Evolutionary conservation across 2,113 vertebrate species (phyloP), one percentile per base, ranked within the genome.

Genomic region (Peucedramus taeniatus): DNA sequence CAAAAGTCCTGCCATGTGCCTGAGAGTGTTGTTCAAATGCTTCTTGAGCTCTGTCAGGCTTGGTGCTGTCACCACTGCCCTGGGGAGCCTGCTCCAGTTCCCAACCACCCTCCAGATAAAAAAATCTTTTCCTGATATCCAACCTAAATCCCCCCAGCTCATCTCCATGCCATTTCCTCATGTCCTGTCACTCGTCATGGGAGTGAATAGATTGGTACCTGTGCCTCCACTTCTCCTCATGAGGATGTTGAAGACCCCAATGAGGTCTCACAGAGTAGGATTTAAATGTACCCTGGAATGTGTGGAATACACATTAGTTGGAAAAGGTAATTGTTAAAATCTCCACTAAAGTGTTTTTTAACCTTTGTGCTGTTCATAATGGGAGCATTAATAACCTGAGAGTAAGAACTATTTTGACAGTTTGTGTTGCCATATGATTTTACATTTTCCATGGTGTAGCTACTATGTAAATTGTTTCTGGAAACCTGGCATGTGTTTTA

Each of bases 61-160:
- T 69, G 33, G 4, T 26, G 11, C 45, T 75, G 5, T 53, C 11
- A 24, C 28, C 45, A 24, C 28, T 74, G 8, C 33, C 7, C 22
- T 68, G 17, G 27, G 9, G 5, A 59, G 26, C 37, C 39, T n/a
- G 10, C 45, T 44, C 31, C 10, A 14, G 44, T 11, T 33, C 19
- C 33, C 68, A 50, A 1, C 1, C 19, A 39, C 4, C 1, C 13
- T 59, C 45, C 2, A 1, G 27, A 10, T 44, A 10, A 65, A 44
- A 44, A 16, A 74, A 33, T 10, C 5, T 66, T 74, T 39, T 28
- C 8, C 18, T 50, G 19, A 24, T 66, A 51, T 11, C 6, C 28
- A 59, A 5, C 19, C 13, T 59, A 44, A 59, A 44, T 3, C 3
- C 8, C 7, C 10, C 6, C 0, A 0, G 24, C 23, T 21, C 37